phyloP scores from a whole-genome alignment of 2,797 vertebrate species.

The Notamacropus eugenii region DNA sequence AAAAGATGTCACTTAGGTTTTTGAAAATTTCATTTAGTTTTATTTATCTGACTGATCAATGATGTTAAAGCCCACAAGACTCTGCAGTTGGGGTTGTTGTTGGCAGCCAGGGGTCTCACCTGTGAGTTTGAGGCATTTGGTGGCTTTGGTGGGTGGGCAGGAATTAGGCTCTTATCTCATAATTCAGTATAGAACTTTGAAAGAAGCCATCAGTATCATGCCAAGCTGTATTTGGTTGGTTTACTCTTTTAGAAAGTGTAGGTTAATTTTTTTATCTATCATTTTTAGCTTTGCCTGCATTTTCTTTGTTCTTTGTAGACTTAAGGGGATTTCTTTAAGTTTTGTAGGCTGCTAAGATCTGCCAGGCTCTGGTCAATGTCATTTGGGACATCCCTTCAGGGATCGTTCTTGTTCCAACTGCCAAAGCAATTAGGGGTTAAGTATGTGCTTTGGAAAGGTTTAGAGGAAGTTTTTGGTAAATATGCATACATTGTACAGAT shows the following conservation, averaged over 20 bases:
- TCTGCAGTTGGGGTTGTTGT: too few species aligned
- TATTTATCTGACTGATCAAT: background rate
- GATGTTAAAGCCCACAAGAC: background rate
- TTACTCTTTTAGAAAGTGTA: slow-evolving; percentile 43
- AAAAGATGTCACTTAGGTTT: background rate
- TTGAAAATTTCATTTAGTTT: background rate
- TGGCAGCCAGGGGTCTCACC: background rate
- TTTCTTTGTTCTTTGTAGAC: slow-evolving; percentile 40
- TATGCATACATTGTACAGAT: background rate
- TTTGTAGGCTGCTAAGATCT: slow-evolving; percentile 13
- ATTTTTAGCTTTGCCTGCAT: background rate
- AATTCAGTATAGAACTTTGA: background rate
- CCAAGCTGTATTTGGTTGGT: background rate
- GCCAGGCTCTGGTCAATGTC: slow-evolving; percentile 23
- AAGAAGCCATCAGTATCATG: background rate
- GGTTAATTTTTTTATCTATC: slow-evolving; percentile 3
- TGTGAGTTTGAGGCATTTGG: background rate
- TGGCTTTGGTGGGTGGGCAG: background rate
- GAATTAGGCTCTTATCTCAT: background rate
- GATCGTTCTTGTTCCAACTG: slow-evolving; percentile 1
- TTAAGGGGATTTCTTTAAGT: background rate
- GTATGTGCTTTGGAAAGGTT: slow-evolving; percentile 18
- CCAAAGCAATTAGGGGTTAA: background rate
- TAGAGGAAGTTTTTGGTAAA: slow-evolving; percentile 22
- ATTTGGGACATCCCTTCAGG: background rate